Evolutionary conservation across 2,888 invertebrate species (phyloP).

Genomic region (Hydropsyche betteni): DNA sequence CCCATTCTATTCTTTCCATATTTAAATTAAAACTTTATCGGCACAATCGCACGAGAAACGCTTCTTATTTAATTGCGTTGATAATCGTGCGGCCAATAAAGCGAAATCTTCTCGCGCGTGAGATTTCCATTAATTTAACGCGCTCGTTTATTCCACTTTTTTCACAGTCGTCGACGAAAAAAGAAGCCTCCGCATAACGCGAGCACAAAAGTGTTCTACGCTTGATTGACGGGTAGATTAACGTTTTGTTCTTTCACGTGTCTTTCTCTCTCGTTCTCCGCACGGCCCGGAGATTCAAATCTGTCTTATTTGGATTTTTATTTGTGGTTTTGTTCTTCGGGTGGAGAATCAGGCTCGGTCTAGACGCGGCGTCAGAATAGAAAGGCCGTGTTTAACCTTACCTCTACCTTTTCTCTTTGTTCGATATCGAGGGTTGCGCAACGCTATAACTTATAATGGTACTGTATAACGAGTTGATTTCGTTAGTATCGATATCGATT

Average conservation of each 20-base stretch:
- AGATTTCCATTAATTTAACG: no score
- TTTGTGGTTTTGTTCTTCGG: neutral
- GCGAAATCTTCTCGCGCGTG: no score
- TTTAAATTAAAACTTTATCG: no score
- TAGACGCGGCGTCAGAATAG: slow-evolving; percentile 5
- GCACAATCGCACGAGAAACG: no score
- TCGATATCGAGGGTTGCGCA: slow-evolving; percentile 16
- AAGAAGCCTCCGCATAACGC: slow-evolving; percentile 4
- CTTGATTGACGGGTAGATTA: slow-evolving; percentile 24
- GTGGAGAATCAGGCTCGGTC: neutral
- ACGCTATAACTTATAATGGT: neutral
- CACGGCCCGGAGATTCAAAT: neutral
- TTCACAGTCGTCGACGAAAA: neutral
- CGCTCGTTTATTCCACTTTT: no score
- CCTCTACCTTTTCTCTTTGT: slow-evolving; percentile 18
- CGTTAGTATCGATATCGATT: no score
- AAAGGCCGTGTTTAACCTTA: slow-evolving; percentile 21
- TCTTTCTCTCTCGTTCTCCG: neutral
- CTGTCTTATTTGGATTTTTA: neutral
- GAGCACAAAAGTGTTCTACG: slow-evolving; percentile 1
- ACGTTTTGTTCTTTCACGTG: slow-evolving; percentile 10
- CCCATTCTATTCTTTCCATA: no score
- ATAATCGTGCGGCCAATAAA: no score
- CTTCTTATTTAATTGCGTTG: no score
- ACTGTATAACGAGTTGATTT: no score